Evolutionary conservation across 2,888 invertebrate genomes (phyloP).

Genomic region (Desoria tigrina): DNA sequence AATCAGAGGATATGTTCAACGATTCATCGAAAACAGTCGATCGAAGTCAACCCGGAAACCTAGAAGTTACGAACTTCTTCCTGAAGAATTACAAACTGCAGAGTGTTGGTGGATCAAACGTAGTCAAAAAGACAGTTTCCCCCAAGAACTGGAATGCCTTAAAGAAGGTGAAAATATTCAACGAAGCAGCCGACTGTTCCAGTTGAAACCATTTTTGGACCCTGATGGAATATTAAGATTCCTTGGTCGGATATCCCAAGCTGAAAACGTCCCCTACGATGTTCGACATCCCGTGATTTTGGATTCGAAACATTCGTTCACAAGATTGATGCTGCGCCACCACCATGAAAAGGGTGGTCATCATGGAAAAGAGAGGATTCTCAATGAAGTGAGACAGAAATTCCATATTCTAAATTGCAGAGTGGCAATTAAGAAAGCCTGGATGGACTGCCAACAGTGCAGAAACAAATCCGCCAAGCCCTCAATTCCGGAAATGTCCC

Average conservation of each 20-base stretch:
- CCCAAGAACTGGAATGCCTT: constrained; percentile 13
- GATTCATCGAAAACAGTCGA: not conserved
- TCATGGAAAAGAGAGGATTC: constrained; percentile 23
- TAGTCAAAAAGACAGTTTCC: constrained; percentile 18
- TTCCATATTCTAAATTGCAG: constrained; percentile 19
- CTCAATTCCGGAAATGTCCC: not conserved
- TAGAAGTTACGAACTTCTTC: not conserved
- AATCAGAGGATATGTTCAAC: not conserved
- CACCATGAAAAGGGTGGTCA: constrained; percentile 21
- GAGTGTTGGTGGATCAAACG: not conserved
- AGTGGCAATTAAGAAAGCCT: constrained; percentile 24
- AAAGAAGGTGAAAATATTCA: not conserved
- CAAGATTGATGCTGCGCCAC: constrained; percentile 6
- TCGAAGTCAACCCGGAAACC: not conserved
- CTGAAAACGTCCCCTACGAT: not conserved
- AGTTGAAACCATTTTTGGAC: constrained; percentile 16
- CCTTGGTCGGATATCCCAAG: not conserved
- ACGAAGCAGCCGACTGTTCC: not conserved
- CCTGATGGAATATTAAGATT: constrained; percentile 1
- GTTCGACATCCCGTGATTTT: constrained; percentile 22
- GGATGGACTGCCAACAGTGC: constrained; percentile 20
- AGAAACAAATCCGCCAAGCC: not conserved
- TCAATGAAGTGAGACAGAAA: constrained; percentile 19
- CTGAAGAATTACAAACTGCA: not conserved
- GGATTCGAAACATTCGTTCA: constrained; percentile 18